Conservation (phyloP, 2,797 vertebrate species). For the Pseudochirops cupreus region DNA sequence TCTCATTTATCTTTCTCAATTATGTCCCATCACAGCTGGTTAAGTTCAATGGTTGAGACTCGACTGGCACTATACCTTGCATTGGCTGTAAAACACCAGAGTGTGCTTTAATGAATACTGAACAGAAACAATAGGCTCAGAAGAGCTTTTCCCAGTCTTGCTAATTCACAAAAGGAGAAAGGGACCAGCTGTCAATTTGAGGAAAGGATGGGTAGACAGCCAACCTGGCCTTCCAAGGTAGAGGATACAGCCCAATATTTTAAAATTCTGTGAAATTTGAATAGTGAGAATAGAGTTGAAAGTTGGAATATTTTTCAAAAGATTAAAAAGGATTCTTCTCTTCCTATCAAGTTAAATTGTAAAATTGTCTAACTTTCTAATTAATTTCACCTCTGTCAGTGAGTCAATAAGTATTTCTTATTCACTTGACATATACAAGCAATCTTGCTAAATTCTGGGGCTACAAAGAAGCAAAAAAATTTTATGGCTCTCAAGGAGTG, state of each 20-base stretch:
- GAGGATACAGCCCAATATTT: neutral
- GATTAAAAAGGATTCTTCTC: neutral
- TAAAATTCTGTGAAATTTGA: neutral
- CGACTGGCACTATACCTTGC: neutral
- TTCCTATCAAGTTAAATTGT: constrained; percentile 28
- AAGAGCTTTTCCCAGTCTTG: neutral
- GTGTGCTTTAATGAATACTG: constrained; percentile 2
- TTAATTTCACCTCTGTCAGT: neutral
- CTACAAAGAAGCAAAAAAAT: neutral
- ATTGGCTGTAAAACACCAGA: constrained; percentile 18
- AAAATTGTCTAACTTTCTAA: constrained; percentile 11
- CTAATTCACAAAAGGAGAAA: neutral
- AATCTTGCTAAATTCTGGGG: neutral
- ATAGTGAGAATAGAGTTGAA: constrained; percentile 2
- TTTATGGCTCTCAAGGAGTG: neutral
- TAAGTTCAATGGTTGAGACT: constrained; percentile 13
- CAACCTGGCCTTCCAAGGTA: neutral
- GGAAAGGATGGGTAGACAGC: neutral
- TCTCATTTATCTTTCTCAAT: constrained; percentile 8
- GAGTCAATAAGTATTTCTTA: neutral
- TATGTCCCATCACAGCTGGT: neutral
- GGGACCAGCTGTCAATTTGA: neutral
- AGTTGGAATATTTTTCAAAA: constrained; percentile 33
- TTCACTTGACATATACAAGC: neutral
- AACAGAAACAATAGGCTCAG: constrained; percentile 1